These are phyloP conservation scores for Pyrgilauda ruficollis DNA, from an alignment of 2,113 vertebrate genomes.

Conservation along the genomic window DNA sequence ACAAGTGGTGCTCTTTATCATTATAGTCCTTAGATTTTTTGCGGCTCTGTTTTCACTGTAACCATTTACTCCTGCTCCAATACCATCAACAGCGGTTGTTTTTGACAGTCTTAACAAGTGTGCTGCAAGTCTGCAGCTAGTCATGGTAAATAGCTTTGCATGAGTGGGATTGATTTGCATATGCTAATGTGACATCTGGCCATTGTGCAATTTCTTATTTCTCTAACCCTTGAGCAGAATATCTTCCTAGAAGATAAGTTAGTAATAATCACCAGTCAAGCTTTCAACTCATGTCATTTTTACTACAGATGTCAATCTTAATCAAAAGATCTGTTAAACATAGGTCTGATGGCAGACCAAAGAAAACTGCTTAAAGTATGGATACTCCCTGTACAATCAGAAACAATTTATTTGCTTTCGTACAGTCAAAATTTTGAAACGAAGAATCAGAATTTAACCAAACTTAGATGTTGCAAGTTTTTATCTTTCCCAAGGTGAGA, in stretches of 20 bases:
- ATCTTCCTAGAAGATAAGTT: conserved; percentile 14
- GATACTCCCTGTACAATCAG: background rate
- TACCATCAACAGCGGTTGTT: conserved; percentile 14
- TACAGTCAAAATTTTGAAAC: conserved; percentile 19
- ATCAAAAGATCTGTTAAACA: background rate
- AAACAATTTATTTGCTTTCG: background rate
- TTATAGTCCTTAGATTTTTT: background rate
- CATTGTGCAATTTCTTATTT: conserved; percentile 55
- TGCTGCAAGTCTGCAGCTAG: conserved; percentile 30
- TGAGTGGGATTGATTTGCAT: conserved; percentile 57
- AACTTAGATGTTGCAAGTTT: background rate
- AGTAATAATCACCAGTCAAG: background rate
- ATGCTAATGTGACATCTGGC: conserved; percentile 68
- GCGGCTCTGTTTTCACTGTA: background rate
- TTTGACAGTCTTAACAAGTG: conserved; percentile 49
- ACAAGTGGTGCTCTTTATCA: background rate
- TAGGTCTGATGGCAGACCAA: background rate
- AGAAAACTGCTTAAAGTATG: background rate
- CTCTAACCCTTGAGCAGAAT: conserved; percentile 49
- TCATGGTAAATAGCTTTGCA: conserved; percentile 60
- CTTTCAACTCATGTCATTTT: background rate
- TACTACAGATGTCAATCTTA: background rate
- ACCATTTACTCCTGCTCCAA: background rate
- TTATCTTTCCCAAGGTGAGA: conserved; percentile 23
- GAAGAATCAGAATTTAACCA: conserved; percentile 16